Evolutionary conservation across 1,140 invertebrate species (phyloP).

Genomic region (Tribolium madens): DNA sequence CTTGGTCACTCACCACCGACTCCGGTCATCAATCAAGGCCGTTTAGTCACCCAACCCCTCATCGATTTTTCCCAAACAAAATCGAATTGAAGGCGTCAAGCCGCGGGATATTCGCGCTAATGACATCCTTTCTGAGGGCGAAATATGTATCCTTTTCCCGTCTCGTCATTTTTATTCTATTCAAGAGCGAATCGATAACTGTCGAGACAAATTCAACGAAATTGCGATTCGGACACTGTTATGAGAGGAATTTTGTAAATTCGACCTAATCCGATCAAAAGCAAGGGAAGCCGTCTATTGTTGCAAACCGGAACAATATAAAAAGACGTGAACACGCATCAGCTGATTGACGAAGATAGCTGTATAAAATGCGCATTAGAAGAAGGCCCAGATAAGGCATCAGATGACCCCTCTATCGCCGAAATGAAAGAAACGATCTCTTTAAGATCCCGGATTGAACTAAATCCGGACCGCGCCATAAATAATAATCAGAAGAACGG

Average conservation of each 20-base stretch:
- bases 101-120: conserved; percentile 39
- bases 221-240: conserved; percentile 3
- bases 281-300: conserved; percentile 5
- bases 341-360: conserved; percentile 29
- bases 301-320: conserved; percentile 33
- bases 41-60: conserved; percentile 6
- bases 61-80: conserved; percentile 9
- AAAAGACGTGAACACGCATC: conserved; percentile 2
- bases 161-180: conserved; percentile 29
- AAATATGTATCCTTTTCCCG: conserved; percentile 6
- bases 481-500: conserved; percentile 15
- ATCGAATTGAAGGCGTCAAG: not conserved
- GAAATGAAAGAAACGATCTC: conserved; percentile 37
- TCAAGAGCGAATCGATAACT: conserved; percentile 19
- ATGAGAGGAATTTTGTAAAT: conserved; percentile 24
- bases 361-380: conserved; percentile 44
- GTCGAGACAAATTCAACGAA: conserved; percentile 17
- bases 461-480: not conserved
- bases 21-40: conserved; percentile 48
- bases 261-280: conserved; percentile 18
- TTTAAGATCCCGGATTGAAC: conserved; percentile 4
- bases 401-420: conserved; percentile 38
- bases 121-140: conserved; percentile 32
- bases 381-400: conserved; percentile 21
- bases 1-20: conserved; percentile 36